These are phyloP conservation scores for Otolemur crassicaudatus DNA, from an alignment of 2,797 vertebrate species.

Conservation along the genomic window DNA sequence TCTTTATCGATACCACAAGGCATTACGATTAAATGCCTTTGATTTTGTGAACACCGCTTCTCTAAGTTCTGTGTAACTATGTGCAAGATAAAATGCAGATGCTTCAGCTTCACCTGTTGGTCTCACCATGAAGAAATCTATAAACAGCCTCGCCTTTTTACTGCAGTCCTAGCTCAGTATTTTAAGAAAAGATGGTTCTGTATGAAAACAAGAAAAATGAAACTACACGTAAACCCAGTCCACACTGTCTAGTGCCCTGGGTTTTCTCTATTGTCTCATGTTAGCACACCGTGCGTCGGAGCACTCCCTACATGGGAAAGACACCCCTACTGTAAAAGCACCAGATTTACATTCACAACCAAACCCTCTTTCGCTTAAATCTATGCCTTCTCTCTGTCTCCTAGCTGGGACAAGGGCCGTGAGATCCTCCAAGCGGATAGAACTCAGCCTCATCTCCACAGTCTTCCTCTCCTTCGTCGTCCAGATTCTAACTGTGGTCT, in stretches of 20 bases:
- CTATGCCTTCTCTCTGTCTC: background rate
- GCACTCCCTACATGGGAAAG: background rate
- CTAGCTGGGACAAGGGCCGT: background rate
- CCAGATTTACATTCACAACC: background rate
- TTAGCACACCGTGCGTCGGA: background rate
- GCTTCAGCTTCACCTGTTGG: background rate
- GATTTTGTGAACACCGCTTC: slow-evolving; percentile 47
- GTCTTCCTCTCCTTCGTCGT: background rate
- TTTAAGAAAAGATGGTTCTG: slow-evolving; percentile 41
- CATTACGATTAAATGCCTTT: slow-evolving; percentile 36
- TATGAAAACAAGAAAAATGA: slow-evolving; percentile 42
- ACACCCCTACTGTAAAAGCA: background rate
- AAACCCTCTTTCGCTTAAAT: background rate
- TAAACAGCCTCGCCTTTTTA: slow-evolving; percentile 41
- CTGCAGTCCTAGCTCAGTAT: slow-evolving; percentile 28
- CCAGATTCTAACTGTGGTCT: background rate
- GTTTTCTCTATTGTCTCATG: background rate
- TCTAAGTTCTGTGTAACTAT: slow-evolving; percentile 30
- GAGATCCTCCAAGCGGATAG: background rate
- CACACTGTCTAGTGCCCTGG: background rate
- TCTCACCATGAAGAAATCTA: background rate
- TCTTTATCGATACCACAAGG: background rate
- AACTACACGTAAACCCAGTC: background rate
- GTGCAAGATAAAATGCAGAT: background rate
- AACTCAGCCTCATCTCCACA: background rate